phyloP scores from a whole-genome alignment of 2,888 invertebrate genomes.

The Proisotoma minuta region DNA sequence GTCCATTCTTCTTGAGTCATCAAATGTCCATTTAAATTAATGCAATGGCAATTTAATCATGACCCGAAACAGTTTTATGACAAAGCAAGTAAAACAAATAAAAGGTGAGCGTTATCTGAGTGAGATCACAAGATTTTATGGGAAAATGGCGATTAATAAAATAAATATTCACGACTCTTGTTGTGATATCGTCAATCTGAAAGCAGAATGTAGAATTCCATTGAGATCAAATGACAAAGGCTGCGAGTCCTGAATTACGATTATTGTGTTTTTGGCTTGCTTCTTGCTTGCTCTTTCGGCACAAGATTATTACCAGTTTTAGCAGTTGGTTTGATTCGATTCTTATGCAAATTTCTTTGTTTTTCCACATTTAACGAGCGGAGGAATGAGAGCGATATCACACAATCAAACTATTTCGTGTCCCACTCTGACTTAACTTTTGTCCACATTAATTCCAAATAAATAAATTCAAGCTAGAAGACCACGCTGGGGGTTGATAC shows the following conservation, averaged over 20 bases:
- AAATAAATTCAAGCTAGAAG: neutral
- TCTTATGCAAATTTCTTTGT: constrained; percentile 1
- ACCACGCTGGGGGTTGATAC: constrained; percentile 34
- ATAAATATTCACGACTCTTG: constrained; percentile 7
- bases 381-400: neutral
- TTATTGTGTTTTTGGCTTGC: constrained; percentile 11
- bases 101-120: constrained; percentile 12
- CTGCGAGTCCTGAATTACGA: constrained; percentile 9
- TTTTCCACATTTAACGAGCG: neutral
- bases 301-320: constrained; percentile 11
- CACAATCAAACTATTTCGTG: neutral
- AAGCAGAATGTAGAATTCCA: neutral
- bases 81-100: neutral
- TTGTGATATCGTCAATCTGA: neutral
- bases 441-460: neutral
- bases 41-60: constrained; percentile 1
- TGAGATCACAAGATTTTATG: constrained; percentile 13
- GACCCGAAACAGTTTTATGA: neutral
- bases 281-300: constrained; percentile 8
- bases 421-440: neutral
- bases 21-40: neutral
- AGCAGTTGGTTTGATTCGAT: constrained; percentile 7
- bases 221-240: neutral
- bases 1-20: neutral
- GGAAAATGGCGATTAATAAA: neutral